Evolutionary conservation across 1,140 invertebrate species (phyloP).

Genomic region (Macrobrachium rosenbergii): DNA sequence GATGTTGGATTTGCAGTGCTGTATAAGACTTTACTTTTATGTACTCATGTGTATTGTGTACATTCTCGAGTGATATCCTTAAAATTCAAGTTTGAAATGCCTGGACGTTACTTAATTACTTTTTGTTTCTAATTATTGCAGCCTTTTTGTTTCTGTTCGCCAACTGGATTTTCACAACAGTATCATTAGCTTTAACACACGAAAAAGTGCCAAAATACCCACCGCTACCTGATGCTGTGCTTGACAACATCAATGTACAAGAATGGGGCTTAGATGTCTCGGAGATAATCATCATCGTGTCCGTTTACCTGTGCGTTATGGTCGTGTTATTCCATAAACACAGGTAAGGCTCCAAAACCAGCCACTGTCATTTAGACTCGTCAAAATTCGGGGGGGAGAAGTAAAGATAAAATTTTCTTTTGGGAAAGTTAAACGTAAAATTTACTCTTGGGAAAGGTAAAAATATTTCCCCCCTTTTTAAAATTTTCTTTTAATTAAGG

Average conservation of each 20-base stretch:
- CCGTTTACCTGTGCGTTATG: constrained; percentile 80
- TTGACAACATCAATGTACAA: constrained; percentile 79
- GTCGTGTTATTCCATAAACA: constrained; percentile 87
- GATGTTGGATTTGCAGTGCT: no score
- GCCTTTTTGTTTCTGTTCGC: constrained; percentile 69
- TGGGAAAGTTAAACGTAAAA: no score
- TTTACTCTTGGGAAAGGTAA: no score
- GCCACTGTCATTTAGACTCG: neutral
- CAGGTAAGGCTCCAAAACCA: constrained; percentile 72
- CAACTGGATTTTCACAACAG: constrained; percentile 70
- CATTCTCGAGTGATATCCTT: no score
- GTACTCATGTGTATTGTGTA: no score
- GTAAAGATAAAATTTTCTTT: no score
- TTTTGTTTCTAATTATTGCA: constrained; percentile 18
- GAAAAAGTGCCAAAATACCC: constrained; percentile 80
- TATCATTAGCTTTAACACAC: constrained; percentile 85
- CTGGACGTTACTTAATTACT: no score
- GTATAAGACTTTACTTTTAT: no score
- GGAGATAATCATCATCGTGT: constrained; percentile 87
- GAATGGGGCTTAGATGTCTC: constrained; percentile 87
- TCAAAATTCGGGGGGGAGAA: no score
- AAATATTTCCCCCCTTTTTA: no score
- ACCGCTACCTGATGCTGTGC: constrained; percentile 84
- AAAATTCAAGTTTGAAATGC: no score
- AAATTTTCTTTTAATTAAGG: no score